phyloP scores from a whole-genome alignment of 1,140 invertebrate genomes.

The Lepidurus packardi region DNA sequence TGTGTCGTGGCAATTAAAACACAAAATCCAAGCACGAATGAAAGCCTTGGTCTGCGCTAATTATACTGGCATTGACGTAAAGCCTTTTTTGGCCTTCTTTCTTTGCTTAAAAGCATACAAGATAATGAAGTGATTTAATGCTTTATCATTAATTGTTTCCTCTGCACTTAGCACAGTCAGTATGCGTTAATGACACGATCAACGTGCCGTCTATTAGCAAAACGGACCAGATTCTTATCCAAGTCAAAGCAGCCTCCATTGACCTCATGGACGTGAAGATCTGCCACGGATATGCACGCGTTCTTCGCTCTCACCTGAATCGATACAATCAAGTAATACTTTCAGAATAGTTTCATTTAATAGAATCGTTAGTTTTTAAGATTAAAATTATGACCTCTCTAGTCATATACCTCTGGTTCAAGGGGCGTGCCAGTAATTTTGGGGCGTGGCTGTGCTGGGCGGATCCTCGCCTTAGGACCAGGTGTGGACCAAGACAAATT shows the following conservation, averaged over 20 bases:
- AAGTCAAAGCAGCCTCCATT: slow-evolving; percentile 59
- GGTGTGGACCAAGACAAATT: slow-evolving; percentile 53
- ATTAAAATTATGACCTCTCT: not conserved
- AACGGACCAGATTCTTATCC: slow-evolving; percentile 58
- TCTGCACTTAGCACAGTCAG: slow-evolving; percentile 46
- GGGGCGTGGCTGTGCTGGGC: slow-evolving; percentile 62
- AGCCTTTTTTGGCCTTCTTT: slow-evolving; percentile 35
- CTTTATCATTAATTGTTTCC: not conserved
- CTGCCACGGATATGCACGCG: slow-evolving; percentile 55
- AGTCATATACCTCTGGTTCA: slow-evolving; percentile 37
- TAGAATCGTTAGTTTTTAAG: not conserved
- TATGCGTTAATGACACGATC: slow-evolving; percentile 53
- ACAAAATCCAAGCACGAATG: slow-evolving; percentile 46
- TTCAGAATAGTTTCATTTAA: not conserved
- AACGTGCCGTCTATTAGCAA: slow-evolving; percentile 51
- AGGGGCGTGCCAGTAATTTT: slow-evolving; percentile 56
- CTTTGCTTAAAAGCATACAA: too few species aligned
- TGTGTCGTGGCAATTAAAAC: slow-evolving; percentile 38
- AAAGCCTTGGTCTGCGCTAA: slow-evolving; percentile 51
- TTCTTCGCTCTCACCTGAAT: slow-evolving; percentile 45
- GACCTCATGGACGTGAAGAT: slow-evolving; percentile 60
- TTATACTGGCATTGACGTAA: slow-evolving; percentile 53
- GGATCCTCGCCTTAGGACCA: slow-evolving; percentile 58
- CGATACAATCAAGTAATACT: slow-evolving; percentile 29
- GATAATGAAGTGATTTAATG: not conserved